Evolutionary conservation across 1,140 invertebrate species (phyloP).

Genomic region (Temnothorax curvispinosus): DNA sequence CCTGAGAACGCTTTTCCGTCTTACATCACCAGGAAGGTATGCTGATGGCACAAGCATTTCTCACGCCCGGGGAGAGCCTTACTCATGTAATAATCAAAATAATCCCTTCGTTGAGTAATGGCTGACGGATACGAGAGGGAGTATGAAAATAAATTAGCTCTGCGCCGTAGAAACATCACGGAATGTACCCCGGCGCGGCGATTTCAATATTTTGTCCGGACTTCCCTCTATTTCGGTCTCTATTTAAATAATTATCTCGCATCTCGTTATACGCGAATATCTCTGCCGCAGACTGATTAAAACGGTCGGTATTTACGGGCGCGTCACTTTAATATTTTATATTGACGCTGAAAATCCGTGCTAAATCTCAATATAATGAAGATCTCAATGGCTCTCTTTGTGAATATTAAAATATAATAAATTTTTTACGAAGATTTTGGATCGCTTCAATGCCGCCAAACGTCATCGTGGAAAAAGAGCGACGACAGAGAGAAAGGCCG

Average conservation of each 20-base stretch:
- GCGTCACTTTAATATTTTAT: conserved; percentile 20
- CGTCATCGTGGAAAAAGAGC: background rate
- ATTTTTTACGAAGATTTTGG: conserved; percentile 3
- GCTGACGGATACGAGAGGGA: background rate
- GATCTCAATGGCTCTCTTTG: background rate
- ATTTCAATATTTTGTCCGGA: background rate
- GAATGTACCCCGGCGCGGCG: background rate
- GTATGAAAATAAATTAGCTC: background rate
- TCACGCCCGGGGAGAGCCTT: background rate
- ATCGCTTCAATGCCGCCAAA: background rate
- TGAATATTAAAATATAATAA: conserved; percentile 7
- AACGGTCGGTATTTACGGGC: background rate
- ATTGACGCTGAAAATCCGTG: background rate
- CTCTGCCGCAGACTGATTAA: conserved; percentile 9
- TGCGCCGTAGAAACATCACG: background rate
- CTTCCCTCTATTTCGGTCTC: background rate
- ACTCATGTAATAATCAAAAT: conserved; percentile 21
- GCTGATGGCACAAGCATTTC: background rate
- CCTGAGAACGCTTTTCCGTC: conserved; percentile 55
- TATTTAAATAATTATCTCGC: conserved; percentile 17
- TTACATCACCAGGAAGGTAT: background rate
- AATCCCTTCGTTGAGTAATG: background rate
- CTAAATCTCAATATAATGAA: background rate
- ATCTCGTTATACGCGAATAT: background rate
- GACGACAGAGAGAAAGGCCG: background rate